Evolutionary conservation across 2,797 vertebrate genomes (phyloP).

Genomic region (Chaenodraco wilsoni): DNA sequence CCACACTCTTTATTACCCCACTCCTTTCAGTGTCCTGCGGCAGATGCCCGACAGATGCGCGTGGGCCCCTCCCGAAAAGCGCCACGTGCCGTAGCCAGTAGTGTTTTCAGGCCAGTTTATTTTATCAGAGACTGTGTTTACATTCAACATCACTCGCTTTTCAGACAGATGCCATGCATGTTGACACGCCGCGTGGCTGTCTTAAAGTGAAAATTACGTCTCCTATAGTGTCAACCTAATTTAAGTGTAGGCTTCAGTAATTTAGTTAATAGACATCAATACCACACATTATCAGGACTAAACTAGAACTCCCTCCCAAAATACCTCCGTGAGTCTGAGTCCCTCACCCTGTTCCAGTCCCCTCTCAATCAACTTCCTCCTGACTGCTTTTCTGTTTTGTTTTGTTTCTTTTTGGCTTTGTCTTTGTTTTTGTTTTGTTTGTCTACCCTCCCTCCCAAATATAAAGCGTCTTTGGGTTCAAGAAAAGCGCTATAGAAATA

Average conservation of each 20-base stretch:
- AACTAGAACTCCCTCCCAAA: too few species aligned
- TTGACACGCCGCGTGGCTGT: slow-evolving; percentile 9
- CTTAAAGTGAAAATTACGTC: not conserved
- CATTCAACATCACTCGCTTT: slow-evolving; percentile 29
- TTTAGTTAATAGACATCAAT: not conserved
- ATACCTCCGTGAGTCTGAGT: too few species aligned
- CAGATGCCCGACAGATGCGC: slow-evolving; percentile 70
- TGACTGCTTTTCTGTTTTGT: too few species aligned
- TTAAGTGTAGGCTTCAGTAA: not conserved
- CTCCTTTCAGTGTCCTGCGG: slow-evolving; percentile 25
- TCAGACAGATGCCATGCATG: slow-evolving; percentile 15
- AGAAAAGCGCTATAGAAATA: too few species aligned
- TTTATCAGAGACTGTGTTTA: slow-evolving; percentile 42
- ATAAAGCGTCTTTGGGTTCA: too few species aligned
- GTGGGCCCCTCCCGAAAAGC: slow-evolving; percentile 7
- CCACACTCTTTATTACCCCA: slow-evolving; percentile 29
- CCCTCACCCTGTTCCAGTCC: too few species aligned
- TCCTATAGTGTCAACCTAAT: not conserved
- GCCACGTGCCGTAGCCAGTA: slow-evolving; percentile 51
- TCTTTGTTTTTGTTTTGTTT: too few species aligned
- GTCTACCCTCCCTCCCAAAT: too few species aligned
- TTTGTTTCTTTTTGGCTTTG: too few species aligned
- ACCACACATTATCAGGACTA: not conserved
- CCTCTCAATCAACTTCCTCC: too few species aligned
- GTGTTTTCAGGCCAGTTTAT: slow-evolving; percentile 25